Percentiles rank a stretch among this genome's conserved stretches.
phyloP scores from a whole-genome alignment of 2,113 vertebrate species.

The Calidris pygmaea region DNA sequence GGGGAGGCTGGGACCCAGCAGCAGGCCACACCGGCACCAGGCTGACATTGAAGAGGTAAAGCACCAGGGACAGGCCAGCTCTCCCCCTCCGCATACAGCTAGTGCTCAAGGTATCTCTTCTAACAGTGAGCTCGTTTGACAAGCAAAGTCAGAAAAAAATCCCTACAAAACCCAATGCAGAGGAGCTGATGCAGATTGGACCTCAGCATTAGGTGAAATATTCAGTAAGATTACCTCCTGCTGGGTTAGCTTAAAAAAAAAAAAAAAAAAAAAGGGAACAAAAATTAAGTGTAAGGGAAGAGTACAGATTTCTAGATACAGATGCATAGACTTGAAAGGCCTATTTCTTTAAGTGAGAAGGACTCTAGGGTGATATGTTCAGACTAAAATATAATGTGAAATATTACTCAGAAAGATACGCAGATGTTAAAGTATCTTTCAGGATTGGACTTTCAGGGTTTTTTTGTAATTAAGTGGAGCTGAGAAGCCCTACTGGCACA shows the following conservation, averaged over 20 bases:
- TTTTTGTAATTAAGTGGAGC: neutral
- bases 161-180: neutral
- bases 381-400: neutral
- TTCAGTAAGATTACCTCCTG: neutral
- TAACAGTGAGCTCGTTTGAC: neutral
- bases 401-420: neutral
- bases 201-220: neutral
- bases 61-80: neutral
- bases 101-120: neutral
- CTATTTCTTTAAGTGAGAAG: neutral
- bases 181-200: neutral
- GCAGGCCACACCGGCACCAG: neutral
- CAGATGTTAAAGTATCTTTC: neutral
- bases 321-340: neutral
- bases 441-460: neutral
- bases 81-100: accelerated
- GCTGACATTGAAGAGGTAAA: neutral
- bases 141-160: neutral
- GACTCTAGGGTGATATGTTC: neutral
- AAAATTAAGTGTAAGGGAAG: neutral
- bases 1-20: neutral
- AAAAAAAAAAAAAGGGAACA: neutral
- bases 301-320: neutral
- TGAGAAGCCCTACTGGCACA: conserved; percentile 31
- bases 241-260: neutral